Conservation (phyloP, 2,797 vertebrate genomes). For the Galago senegalensis region DNA sequence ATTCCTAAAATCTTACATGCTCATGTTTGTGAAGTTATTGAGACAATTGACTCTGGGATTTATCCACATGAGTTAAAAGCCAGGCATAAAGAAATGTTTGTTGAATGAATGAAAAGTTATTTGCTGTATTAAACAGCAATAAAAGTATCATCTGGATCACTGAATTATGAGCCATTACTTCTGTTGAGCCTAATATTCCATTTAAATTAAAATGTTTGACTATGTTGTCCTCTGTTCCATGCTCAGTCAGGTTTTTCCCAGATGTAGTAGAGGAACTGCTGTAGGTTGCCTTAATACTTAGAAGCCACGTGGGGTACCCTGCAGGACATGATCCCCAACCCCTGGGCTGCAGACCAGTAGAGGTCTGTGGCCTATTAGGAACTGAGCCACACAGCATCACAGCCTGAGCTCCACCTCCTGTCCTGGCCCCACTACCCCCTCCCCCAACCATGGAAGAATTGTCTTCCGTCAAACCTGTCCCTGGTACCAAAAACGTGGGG, state of each 20-base stretch:
- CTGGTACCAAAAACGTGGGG: no score
- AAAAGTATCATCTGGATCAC: not conserved
- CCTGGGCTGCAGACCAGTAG: no score
- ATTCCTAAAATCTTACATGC: not conserved
- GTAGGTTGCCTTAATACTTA: not conserved
- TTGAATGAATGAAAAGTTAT: not conserved
- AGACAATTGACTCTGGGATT: not conserved
- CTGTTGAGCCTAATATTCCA: not conserved
- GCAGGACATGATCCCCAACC: not conserved
- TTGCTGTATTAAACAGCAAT: not conserved
- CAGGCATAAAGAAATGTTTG: not conserved
- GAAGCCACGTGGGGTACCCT: not conserved
- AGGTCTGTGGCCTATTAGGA: no score
- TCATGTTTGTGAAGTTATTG: not conserved
- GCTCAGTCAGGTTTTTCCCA: conserved; percentile 14
- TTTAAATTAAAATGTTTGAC: not conserved
- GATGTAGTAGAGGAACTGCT: not conserved
- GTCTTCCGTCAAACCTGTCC: no score
- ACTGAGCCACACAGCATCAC: no score
- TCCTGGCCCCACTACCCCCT: no score
- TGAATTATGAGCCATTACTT: not conserved
- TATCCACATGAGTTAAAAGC: not conserved
- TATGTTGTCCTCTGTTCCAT: not conserved
- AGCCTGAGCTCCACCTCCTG: no score
- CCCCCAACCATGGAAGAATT: no score